phyloP scores from a whole-genome alignment of 30 jellyfish, hydroid and myxozoan species.

The Hydractinia echinata region DNA sequence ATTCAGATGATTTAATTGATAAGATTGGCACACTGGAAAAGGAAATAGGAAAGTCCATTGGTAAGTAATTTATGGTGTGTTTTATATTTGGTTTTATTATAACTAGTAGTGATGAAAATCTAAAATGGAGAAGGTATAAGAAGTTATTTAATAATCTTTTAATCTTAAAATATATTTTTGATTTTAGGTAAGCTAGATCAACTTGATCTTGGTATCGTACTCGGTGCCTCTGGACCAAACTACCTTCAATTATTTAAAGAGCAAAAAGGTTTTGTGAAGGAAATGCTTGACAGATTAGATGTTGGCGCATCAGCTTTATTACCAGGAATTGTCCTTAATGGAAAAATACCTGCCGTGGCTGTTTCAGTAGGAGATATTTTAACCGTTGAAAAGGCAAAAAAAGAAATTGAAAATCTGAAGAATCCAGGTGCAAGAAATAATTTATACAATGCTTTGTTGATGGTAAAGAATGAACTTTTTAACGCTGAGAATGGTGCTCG shows the following conservation, averaged over 20 bases:
- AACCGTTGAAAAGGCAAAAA: background rate
- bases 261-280: slow-evolving; percentile 42
- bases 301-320: slow-evolving; percentile 36
- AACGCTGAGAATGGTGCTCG: slow-evolving; percentile 50
- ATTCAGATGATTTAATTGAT: slow-evolving; percentile 31
- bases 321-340: slow-evolving; percentile 44
- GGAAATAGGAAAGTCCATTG: slow-evolving; percentile 30
- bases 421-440: slow-evolving; percentile 7
- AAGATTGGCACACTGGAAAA: slow-evolving; percentile 56
- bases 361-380: slow-evolving; percentile 37
- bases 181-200: slow-evolving; percentile 43
- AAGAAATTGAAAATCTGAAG: background rate
- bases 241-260: slow-evolving; percentile 22
- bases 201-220: slow-evolving; percentile 63
- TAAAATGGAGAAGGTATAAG: too few relatives aligned
- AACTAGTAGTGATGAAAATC: too few relatives aligned
- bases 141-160: too few relatives aligned
- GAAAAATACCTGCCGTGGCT: slow-evolving; percentile 22
- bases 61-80: background rate
- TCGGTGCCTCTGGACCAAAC: slow-evolving; percentile 59
- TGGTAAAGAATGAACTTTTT: slow-evolving; percentile 54
- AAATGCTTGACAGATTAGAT: slow-evolving; percentile 18
- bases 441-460: slow-evolving; percentile 46
- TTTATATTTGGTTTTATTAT: too few relatives aligned
- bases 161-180: background rate